Base-by-base conservation (phyloP, 1,140 invertebrate genomes). In the Psix sp. region DNA sequence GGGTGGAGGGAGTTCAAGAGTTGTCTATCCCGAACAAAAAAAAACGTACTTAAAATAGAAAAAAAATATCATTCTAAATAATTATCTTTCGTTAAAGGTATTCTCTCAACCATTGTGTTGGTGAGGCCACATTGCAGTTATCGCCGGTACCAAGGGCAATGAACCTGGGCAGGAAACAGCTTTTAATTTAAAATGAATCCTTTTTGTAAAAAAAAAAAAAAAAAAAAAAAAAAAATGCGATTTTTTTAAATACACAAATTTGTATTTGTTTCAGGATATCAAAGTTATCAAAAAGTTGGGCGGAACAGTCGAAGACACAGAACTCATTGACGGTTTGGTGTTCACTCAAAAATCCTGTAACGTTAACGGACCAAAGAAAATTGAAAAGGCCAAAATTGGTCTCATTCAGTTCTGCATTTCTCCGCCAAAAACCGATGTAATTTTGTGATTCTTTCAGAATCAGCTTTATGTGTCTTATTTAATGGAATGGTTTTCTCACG, bases 381-480 rank as follows among this genome's bases (percentile, higher is more conserved):
- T 99, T 67, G 98, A 99, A 83, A 99, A 99, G 85, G 98, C 97
- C 1, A 99, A 98, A 88, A 98, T 99, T 89, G 98, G 96, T 68
- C 91, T 99, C 0, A 99, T 99, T 77, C 98, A 99, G 84, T 99
- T 99, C 84, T 99, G 98, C 85, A 97, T 99, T 85, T 99, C 98
- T 33, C 96, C 98, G 54, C 98, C 98, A 5, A 99, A 99, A 89
- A 99, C 98, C 62, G 98, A 99, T 90, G 95, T 97, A 88, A 91
- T 90, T 89, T 49, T 29, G 11, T 36, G 4, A 20, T 6, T 24
- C 5, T 26, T 31, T 17, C 29, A 33, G 3, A 33, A 33, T 18
- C 9, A 38, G 15, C 15, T 38, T 38, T 3, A 14, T 38, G 1
- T 38, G 3, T 3, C 5, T 17, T 3, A 38, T n/a, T n/a, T n/a